Evolutionary conservation across 2,113 vertebrate genomes (phyloP).

Genomic region (Salvelinus alpinus): DNA sequence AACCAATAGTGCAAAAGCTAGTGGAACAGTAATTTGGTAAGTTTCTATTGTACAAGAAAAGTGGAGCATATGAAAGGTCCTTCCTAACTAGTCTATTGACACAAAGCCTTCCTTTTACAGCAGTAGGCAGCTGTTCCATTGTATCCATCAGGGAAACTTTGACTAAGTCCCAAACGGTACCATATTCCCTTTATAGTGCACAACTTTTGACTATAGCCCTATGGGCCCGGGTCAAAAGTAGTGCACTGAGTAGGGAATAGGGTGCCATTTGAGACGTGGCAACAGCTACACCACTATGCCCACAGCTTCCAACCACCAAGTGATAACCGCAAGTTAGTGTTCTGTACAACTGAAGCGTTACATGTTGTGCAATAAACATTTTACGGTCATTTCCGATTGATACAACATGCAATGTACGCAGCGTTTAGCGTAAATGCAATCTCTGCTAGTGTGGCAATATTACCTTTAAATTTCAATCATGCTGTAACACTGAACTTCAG

Average conservation of each 20-base stretch:
- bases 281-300: neutral
- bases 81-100: slow-evolving; percentile 19
- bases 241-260: neutral
- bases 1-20: neutral
- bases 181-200: too few relatives aligned
- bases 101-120: neutral
- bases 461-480: too few relatives aligned
- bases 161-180: too few relatives aligned
- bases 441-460: too few relatives aligned
- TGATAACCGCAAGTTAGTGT: slow-evolving; percentile 44
- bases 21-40: neutral
- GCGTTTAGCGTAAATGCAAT: too few relatives aligned
- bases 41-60: slow-evolving; percentile 5
- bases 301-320: slow-evolving; percentile 8
- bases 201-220: too few relatives aligned
- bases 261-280: neutral
- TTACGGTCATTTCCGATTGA: too few relatives aligned
- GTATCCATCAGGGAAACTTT: neutral
- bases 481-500: too few relatives aligned
- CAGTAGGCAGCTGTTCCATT: neutral
- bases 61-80: slow-evolving; percentile 1
- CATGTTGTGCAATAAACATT: too few relatives aligned
- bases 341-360: neutral
- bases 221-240: too few relatives aligned
- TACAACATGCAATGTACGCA: too few relatives aligned